Base-by-base conservation (phyloP, 1,140 invertebrate genomes). In the Oncopeltus fasciatus region DNA sequence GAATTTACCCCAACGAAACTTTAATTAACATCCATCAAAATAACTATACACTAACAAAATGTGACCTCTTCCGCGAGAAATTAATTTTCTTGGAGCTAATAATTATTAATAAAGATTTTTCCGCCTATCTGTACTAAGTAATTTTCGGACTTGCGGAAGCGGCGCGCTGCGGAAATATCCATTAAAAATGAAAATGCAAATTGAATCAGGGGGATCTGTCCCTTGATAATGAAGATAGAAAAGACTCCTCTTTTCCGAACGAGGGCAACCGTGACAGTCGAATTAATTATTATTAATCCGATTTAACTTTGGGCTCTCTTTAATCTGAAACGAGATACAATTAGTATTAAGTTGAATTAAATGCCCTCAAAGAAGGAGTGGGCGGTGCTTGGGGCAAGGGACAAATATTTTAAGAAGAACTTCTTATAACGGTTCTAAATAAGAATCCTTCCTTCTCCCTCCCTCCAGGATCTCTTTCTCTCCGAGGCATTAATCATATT, bases 331-430 rank as follows among this genome's bases (percentile, higher is more conserved):
- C 60, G 60, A 62, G 51, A 62, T 51, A 62, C 51, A 62, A 62
- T 62, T 62, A 62, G 60, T 62, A 62, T 62, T 53, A 62, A 62
- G 60, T 62, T 62, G 60, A 62, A 62, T 62, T 62, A 62, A 62
- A 62, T 62, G 60, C 51, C 51, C 47, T 56, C 24, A 49, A 29
- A 33, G 24, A 26, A 28, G 47, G 51, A 18, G 28, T 14, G 44
- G 14, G 59, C 20, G 12, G 20, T 3, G 49, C 20, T 21, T 26
- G 49, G 49, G 49, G 49, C 24, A 20, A 46, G n/a, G 49, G 24
- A 53, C 49, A 53, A 53, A 53, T 53, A 53, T 53, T 53, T 53
- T 53, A 53, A 53, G 49, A 53, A 53, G 49, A 53, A 53, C 49
- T 53, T 53, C 49, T 53, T 53, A 53, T 24, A 53, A 53, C 49